These are phyloP conservation scores for Ceraclea dissimilis DNA, from an alignment of 2,888 invertebrate species.

Conservation along the genomic window DNA sequence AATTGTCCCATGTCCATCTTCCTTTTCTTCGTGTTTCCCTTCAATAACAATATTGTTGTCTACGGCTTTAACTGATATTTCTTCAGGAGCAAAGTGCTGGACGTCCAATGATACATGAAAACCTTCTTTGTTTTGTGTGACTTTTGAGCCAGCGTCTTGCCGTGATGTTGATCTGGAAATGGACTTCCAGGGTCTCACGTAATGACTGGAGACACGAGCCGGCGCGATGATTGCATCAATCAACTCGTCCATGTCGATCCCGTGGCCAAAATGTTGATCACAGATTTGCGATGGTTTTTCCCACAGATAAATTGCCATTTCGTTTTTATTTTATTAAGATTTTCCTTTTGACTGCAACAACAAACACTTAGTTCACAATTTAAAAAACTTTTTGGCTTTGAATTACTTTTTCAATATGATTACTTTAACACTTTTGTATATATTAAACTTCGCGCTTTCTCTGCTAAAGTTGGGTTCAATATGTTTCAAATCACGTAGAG, in stretches of 20 bases:
- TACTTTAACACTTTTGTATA: too few relatives aligned
- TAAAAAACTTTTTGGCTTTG: too few relatives aligned
- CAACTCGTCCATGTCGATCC: slow-evolving; percentile 5
- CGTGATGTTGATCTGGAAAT: neutral
- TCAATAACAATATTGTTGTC: slow-evolving; percentile 64
- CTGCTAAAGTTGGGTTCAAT: too few relatives aligned
- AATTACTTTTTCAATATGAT: too few relatives aligned
- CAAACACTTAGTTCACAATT: too few relatives aligned
- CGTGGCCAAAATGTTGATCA: slow-evolving; percentile 12
- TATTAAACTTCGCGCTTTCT: too few relatives aligned
- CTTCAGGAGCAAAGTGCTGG: slow-evolving; percentile 68
- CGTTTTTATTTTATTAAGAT: neutral
- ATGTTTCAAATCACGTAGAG: too few relatives aligned
- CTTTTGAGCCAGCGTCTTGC: slow-evolving; percentile 2
- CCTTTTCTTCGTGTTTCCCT: slow-evolving; percentile 71
- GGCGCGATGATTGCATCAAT: neutral
- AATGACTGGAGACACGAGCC: neutral
- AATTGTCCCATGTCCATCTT: slow-evolving; percentile 66
- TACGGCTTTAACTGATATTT: slow-evolving; percentile 66
- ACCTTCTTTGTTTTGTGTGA: slow-evolving; percentile 38
- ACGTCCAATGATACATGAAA: slow-evolving; percentile 69
- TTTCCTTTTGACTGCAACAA: too few relatives aligned
- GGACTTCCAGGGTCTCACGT: slow-evolving; percentile 3
- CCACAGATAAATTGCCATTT: slow-evolving; percentile 9
- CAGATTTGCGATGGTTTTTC: slow-evolving; percentile 6